Percentiles rank a stretch among this genome's conserved stretches.
Evolutionary conservation across 2,113 vertebrate genomes (phyloP).

Genomic region (Pampusana beccarii): DNA sequence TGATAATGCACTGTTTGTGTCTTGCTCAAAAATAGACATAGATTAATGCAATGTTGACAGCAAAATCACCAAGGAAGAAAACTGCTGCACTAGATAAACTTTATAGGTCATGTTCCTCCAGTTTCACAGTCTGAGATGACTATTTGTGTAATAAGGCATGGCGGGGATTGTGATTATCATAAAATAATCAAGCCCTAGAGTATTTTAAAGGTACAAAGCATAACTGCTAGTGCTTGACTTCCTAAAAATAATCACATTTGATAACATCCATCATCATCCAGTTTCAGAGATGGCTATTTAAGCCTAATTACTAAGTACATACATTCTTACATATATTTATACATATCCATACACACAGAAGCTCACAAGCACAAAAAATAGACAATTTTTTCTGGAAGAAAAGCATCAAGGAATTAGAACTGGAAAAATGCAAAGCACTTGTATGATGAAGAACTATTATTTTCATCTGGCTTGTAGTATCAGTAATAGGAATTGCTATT

Average conservation of each 20-base stretch:
- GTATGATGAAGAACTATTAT: not conserved
- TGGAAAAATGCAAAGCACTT: not conserved
- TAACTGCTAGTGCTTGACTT: not conserved
- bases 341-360: not conserved
- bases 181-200: conserved; percentile 28
- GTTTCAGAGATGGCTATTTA: not conserved
- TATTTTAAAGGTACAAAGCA: not conserved
- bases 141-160: conserved; percentile 40
- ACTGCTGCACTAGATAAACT: conserved; percentile 28
- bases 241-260: not conserved
- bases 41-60: conserved; percentile 60
- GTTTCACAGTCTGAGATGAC: conserved; percentile 2
- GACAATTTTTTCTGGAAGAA: not conserved
- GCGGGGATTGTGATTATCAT: not conserved
- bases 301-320: not conserved
- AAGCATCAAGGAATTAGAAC: not conserved
- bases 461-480: not conserved
- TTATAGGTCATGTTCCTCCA: conserved; percentile 15
- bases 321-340: not conserved
- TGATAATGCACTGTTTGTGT: not conserved
- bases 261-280: not conserved
- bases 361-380: not conserved
- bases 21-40: conserved; percentile 31
- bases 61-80: conserved; percentile 53
- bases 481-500: not conserved